phyloP scores from a whole-genome alignment of 2,888 invertebrate genomes.

The Sphaerophoria taeniata region DNA sequence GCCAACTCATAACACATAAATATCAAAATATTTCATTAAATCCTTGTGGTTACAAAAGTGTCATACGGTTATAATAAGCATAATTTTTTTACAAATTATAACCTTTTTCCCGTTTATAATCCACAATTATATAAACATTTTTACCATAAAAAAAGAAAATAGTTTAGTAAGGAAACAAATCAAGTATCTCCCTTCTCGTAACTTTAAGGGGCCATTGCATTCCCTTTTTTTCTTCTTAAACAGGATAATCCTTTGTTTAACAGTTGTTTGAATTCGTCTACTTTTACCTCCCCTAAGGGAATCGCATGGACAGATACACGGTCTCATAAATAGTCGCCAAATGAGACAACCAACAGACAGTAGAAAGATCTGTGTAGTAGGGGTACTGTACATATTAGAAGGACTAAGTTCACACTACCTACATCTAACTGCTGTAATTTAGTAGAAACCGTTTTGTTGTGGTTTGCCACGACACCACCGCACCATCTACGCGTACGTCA shows the following conservation, averaged over 20 bases:
- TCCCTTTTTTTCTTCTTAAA: not conserved
- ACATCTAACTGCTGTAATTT: slow-evolving; percentile 34
- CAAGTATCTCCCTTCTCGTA: too few species aligned
- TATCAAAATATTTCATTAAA: too few species aligned
- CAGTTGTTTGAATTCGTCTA: slow-evolving; percentile 54
- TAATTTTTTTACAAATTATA: too few species aligned
- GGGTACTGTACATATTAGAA: slow-evolving; percentile 22
- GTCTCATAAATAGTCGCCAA: slow-evolving; percentile 67
- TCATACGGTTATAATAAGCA: too few species aligned
- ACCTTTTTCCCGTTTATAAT: too few species aligned
- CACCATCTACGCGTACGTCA: not conserved
- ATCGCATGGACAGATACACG: slow-evolving; percentile 30
- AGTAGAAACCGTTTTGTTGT: slow-evolving; percentile 56
- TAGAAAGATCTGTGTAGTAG: slow-evolving; percentile 10
- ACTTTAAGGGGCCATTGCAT: not conserved
- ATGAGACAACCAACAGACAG: slow-evolving; percentile 65
- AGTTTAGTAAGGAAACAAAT: too few species aligned
- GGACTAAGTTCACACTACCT: slow-evolving; percentile 14
- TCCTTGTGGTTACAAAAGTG: too few species aligned
- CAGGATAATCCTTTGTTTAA: slow-evolving; percentile 69
- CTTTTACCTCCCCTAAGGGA: slow-evolving; percentile 65
- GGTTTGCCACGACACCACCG: slow-evolving; percentile 37
- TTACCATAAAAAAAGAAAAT: too few species aligned
- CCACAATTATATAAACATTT: too few species aligned
- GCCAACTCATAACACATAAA: too few species aligned